Evolutionary conservation across 2,797 vertebrate genomes (phyloP).

Genomic region (Micromesistius poutassou): DNA sequence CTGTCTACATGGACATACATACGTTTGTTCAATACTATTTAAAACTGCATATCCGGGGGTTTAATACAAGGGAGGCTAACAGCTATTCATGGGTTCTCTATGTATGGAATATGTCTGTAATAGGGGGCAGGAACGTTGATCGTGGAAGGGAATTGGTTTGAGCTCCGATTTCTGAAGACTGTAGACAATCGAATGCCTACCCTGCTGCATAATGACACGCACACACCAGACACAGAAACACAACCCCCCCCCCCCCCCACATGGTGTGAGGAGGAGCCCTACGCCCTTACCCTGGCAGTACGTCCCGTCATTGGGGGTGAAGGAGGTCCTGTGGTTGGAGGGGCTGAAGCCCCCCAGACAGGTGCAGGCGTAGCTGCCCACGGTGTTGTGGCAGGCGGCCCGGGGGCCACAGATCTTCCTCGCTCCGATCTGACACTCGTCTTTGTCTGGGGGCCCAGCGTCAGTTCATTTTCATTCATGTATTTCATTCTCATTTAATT

Average conservation of each 20-base stretch:
- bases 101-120: neutral
- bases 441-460: conserved; percentile 51
- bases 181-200: neutral
- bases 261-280: neutral
- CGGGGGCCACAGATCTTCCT: conserved; percentile 85
- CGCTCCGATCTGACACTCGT: conserved; percentile 74
- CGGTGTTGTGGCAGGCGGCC: conserved; percentile 86
- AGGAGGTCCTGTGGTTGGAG: conserved; percentile 81
- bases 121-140: neutral
- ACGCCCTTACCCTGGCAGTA: conserved; percentile 81
- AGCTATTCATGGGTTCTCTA: neutral
- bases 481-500: neutral
- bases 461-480: neutral
- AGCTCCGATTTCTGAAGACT: too few relatives aligned
- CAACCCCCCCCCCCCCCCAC: neutral
- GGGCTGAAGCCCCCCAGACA: conserved; percentile 85
- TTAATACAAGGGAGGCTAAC: neutral
- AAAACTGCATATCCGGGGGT: too few relatives aligned
- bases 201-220: neutral
- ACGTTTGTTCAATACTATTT: neutral
- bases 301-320: conserved; percentile 95
- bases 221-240: neutral
- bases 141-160: too few relatives aligned
- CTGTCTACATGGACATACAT: neutral
- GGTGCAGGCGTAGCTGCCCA: conserved; percentile 88